A percentile compares a stretch with the other conserved stretches of the same genome.
These are phyloP conservation scores for Atethmia centrago DNA, from an alignment of 2,888 invertebrate species.

Conservation along the genomic window DNA sequence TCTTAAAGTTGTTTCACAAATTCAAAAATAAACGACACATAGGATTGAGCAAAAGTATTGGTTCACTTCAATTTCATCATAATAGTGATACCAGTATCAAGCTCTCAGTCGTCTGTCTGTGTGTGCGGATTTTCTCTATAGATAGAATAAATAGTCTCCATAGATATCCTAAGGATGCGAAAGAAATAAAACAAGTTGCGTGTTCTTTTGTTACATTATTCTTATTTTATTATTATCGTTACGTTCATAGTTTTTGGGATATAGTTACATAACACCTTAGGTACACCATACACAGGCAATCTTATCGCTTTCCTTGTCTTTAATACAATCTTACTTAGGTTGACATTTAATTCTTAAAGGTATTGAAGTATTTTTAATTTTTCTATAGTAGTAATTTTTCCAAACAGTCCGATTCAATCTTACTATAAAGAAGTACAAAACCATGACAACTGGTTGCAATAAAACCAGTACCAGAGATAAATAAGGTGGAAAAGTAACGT, in stretches of 20 bases:
- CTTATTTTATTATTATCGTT: not conserved
- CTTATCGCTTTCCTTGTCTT: not conserved
- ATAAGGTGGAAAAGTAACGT: not conserved
- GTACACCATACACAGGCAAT: not conserved
- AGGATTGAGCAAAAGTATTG: no score
- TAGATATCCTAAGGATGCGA: no score
- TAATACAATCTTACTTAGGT: not conserved
- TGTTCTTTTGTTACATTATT: not conserved
- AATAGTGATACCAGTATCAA: no score
- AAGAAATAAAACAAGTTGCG: no score
- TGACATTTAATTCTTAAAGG: constrained; percentile 1
- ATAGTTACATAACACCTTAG: not conserved
- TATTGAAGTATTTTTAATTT: constrained; percentile 3
- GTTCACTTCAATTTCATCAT: no score
- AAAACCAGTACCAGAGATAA: constrained; percentile 10
- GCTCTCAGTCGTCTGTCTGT: no score
- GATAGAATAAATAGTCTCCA: no score
- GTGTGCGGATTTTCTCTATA: no score
- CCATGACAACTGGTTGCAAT: constrained; percentile 21
- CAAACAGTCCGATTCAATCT: constrained; percentile 28
- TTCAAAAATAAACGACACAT: no score
- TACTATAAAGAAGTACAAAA: constrained; percentile 25
- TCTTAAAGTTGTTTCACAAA: no score
- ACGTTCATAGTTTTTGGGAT: not conserved
- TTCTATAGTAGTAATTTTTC: constrained; percentile 10